phyloP scores from a whole-genome alignment of 30 jellyfish, hydroid and myxozoan species.

The Catostylus mosaicus region DNA sequence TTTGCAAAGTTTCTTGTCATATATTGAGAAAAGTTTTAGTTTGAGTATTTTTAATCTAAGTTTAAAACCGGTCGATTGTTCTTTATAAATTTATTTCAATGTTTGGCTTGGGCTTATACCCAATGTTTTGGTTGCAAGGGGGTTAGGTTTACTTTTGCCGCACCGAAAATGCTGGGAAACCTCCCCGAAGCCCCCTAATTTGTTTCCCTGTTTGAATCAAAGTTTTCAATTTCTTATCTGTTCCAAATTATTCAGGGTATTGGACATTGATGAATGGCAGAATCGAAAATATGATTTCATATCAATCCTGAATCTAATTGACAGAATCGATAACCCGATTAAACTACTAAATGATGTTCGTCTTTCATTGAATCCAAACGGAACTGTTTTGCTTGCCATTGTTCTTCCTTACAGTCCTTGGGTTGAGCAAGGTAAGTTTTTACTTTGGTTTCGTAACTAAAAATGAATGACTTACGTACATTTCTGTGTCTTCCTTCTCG shows the following conservation, averaged over 20 bases:
- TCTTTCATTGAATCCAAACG: conserved; percentile 65
- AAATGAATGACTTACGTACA: no score
- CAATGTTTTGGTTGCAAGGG: no score
- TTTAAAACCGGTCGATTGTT: neutral
- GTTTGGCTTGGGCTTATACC: no score
- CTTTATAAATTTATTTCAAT: no score
- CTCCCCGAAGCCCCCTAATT: no score
- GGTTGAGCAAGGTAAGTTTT: conserved; percentile 78
- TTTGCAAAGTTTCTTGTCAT: neutral
- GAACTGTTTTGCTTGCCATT: conserved; percentile 75
- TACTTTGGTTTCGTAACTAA: neutral
- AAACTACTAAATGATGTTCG: conserved; percentile 63
- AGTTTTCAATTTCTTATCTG: neutral
- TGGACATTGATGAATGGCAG: conserved; percentile 88
- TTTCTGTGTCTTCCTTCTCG: no score
- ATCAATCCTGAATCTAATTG: conserved; percentile 72
- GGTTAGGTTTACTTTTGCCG: no score
- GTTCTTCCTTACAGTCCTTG: conserved; percentile 92
- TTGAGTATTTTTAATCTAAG: neutral
- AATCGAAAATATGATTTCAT: conserved; percentile 69
- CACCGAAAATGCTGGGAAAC: no score
- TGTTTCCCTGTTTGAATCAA: neutral
- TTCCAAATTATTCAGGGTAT: conserved; percentile 49
- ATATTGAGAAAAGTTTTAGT: neutral
- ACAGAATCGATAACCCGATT: conserved; percentile 74